Conservation (phyloP, 2,113 vertebrate genomes). For the Tyto alba region DNA sequence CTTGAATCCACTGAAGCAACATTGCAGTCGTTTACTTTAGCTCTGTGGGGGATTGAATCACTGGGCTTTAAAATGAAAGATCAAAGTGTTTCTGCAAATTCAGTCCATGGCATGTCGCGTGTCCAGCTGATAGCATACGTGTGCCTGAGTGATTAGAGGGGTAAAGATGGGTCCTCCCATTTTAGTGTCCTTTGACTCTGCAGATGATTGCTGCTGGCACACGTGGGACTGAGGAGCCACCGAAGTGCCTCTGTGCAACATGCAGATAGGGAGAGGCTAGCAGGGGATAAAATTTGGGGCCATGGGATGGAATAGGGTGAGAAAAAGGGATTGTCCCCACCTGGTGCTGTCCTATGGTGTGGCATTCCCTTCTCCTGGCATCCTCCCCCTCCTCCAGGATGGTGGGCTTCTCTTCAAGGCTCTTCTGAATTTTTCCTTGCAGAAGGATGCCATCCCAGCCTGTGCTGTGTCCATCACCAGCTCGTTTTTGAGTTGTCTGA, state of each 20-base stretch:
- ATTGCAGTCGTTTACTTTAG: not conserved
- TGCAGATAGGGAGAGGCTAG: not conserved
- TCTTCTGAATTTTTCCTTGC: not conserved
- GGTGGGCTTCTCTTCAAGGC: not conserved
- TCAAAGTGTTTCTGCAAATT: not conserved
- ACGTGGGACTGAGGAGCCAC: accelerated
- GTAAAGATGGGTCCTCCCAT: not conserved
- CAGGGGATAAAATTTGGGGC: not conserved
- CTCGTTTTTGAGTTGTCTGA: not conserved
- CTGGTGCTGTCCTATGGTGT: accelerated
- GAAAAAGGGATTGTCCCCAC: not conserved
- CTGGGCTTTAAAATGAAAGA: conserved; percentile 4
- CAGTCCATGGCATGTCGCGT: not conserved
- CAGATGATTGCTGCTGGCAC: not conserved
- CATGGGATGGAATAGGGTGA: not conserved
- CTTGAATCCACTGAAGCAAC: not conserved
- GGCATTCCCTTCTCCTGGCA: not conserved
- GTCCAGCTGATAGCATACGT: not conserved
- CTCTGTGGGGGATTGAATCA: not conserved
- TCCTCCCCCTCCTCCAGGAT: not conserved
- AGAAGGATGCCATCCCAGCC: not conserved
- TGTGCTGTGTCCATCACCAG: not conserved
- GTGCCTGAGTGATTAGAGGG: not conserved
- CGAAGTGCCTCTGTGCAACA: not conserved
- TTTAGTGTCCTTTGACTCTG: not conserved